phyloP scores from a whole-genome alignment of 2,888 invertebrate genomes.

The Macaria notata region DNA sequence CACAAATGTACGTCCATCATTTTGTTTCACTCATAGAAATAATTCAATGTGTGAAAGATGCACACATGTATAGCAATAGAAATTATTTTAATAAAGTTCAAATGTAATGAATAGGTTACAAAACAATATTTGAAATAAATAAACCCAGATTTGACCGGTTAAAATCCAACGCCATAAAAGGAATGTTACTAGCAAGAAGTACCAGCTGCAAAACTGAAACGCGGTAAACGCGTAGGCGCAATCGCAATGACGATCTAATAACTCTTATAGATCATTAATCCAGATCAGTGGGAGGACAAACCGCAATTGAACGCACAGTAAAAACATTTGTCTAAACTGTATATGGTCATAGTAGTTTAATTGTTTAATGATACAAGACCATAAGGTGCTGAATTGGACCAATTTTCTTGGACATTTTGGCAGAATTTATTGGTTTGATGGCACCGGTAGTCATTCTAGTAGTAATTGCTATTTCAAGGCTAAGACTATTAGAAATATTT shows the following conservation, averaged over 20 bases:
- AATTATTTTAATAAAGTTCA: no score
- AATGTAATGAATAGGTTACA: no score
- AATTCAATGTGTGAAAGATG: background rate
- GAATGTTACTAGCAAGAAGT: slow-evolving; percentile 5
- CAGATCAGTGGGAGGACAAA: slow-evolving; percentile 32
- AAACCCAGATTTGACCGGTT: background rate
- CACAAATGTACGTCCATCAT: slow-evolving; percentile 22
- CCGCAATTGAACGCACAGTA: slow-evolving; percentile 27
- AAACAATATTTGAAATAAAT: no score
- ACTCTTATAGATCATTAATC: slow-evolving; percentile 17
- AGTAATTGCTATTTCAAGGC: slow-evolving; percentile 15
- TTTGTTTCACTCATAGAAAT: background rate
- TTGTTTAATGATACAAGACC: slow-evolving; percentile 39
- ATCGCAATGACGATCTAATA: slow-evolving; percentile 16
- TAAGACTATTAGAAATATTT: background rate
- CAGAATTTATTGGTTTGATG: slow-evolving; percentile 33
- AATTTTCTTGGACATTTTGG: slow-evolving; percentile 39
- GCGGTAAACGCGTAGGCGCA: slow-evolving; percentile 10
- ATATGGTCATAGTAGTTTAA: slow-evolving; percentile 42
- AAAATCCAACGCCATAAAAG: background rate
- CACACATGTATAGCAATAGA: no score
- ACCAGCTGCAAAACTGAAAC: slow-evolving; percentile 11
- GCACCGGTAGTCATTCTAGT: slow-evolving; percentile 1
- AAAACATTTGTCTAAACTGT: slow-evolving; percentile 42
- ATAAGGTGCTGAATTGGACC: slow-evolving; percentile 36